Evolutionary conservation across 1,140 invertebrate genomes (phyloP).

Genomic region (Chrysoperla carnea): DNA sequence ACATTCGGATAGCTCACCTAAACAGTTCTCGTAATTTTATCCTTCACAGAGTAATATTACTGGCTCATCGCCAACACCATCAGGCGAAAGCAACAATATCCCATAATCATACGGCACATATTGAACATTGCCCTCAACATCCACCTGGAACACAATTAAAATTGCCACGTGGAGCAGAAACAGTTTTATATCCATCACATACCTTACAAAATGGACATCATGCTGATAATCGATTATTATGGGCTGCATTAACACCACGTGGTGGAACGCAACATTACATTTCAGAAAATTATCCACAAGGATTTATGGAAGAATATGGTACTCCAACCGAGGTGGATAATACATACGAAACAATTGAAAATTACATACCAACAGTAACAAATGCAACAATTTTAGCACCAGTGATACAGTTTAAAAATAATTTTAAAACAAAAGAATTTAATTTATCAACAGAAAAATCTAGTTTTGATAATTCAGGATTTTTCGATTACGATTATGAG

Average conservation of each 20-base stretch:
- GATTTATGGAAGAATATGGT: conserved; percentile 19
- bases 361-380: conserved; percentile 25
- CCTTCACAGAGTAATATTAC: too few species aligned
- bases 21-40: too few species aligned
- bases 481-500: conserved; percentile 57
- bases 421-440: not conserved
- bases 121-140: too few species aligned
- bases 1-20: too few species aligned
- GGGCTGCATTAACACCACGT: conserved; percentile 65
- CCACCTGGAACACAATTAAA: too few species aligned
- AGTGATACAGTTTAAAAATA: conserved; percentile 11
- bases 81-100: too few species aligned
- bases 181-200: conserved; percentile 31
- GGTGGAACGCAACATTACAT: conserved; percentile 52
- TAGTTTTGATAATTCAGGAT: conserved; percentile 46
- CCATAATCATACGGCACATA: too few species aligned
- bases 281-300: conserved; percentile 35
- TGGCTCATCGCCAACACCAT: too few species aligned
- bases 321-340: conserved; percentile 36
- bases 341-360: conserved; percentile 57
- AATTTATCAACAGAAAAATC: conserved; percentile 19
- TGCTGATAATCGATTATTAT: conserved; percentile 49
- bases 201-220: conserved; percentile 17
- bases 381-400: conserved; percentile 13
- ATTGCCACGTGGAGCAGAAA: conserved; percentile 13